These are phyloP conservation scores for Portunus trituberculatus DNA, from an alignment of 1,140 invertebrate species.

Conservation along the genomic window DNA sequence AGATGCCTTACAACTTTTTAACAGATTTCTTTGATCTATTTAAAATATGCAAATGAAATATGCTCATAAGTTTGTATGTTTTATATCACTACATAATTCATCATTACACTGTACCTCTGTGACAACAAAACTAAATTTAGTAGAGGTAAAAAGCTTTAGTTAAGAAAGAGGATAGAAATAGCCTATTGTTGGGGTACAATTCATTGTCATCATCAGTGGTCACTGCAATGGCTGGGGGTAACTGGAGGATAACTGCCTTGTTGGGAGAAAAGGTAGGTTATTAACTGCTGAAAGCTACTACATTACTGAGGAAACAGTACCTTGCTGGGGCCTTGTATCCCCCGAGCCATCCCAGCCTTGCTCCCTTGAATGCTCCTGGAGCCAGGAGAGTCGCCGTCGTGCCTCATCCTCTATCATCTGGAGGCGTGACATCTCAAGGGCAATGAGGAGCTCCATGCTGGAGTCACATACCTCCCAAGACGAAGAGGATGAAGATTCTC, in stretches of 20 bases:
- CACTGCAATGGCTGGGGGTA: too few relatives aligned
- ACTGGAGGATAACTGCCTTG: background rate
- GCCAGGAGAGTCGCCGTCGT: constrained; percentile 55
- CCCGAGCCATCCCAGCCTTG: constrained; percentile 64
- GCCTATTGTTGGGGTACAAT: too few relatives aligned
- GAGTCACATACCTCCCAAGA: constrained; percentile 81
- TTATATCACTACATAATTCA: too few relatives aligned
- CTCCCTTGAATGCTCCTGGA: constrained; percentile 68
- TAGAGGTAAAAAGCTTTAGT: too few relatives aligned
- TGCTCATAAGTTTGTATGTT: too few relatives aligned
- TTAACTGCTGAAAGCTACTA: background rate
- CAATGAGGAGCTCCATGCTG: constrained; percentile 86
- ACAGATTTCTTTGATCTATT: too few relatives aligned
- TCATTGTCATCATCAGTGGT: too few relatives aligned
- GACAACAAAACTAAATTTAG: too few relatives aligned
- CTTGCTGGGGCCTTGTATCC: constrained; percentile 50
- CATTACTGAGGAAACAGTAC: background rate
- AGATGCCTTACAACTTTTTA: background rate
- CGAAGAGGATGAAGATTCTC: constrained; percentile 49
- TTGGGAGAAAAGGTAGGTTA: background rate
- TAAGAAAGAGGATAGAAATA: too few relatives aligned
- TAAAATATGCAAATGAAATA: too few relatives aligned
- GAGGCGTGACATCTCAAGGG: constrained; percentile 87
- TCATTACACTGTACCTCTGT: too few relatives aligned
- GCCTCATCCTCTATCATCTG: constrained; percentile 84